Base-by-base conservation (phyloP, 2,113 vertebrate genomes). In the Phaethornis superciliosus region DNA sequence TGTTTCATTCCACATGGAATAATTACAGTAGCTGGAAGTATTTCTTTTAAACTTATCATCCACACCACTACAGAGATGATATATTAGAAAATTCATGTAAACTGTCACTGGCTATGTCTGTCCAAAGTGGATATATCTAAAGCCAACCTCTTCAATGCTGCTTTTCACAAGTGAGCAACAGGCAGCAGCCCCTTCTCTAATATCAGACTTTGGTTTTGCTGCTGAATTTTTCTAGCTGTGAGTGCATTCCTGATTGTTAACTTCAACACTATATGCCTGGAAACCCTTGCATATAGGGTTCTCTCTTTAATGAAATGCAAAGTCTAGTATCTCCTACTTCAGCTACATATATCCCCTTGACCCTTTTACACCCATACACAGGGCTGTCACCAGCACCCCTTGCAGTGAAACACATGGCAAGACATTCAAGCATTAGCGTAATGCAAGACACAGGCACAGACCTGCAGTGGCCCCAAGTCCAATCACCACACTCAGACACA, bases 111-210 rank as follows among this genome's bases (percentile, higher is more conserved):
- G 12, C 52, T 28, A 86, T 54, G 20, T 13, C 7, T 40, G 4
- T 59, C 10, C 7, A 10, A 63, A 70, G 47, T 7, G 6, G 6
- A 64, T 6, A 3, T 10, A 71, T 5, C 42, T 22, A 60, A 75
- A 69, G 18, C 4, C 8, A 35, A 2, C 3, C 4, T 33, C n/a
- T 64, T 80, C 37, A 37, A 20, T 32, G 64, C 6, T 0, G 3
- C 10, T 46, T 85, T 88, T 47, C 63, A 76, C 14, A 64, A 55
- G 35, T 12, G 9, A 51, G 47, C 21, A 30, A 49, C 7, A 69
- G 4, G 23, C 30, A 58, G 32, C 24, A 76, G 32, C 20, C 7
- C 7, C 7, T 28, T 23, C 67, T 79, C 81, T 33, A 76, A 8
- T 4, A 35, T 26, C 49, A 81, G 27, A 4, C 17, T 42, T 32